These are phyloP conservation scores for Biston stratarius DNA, from an alignment of 2,888 invertebrate species.

Conservation along the genomic window DNA sequence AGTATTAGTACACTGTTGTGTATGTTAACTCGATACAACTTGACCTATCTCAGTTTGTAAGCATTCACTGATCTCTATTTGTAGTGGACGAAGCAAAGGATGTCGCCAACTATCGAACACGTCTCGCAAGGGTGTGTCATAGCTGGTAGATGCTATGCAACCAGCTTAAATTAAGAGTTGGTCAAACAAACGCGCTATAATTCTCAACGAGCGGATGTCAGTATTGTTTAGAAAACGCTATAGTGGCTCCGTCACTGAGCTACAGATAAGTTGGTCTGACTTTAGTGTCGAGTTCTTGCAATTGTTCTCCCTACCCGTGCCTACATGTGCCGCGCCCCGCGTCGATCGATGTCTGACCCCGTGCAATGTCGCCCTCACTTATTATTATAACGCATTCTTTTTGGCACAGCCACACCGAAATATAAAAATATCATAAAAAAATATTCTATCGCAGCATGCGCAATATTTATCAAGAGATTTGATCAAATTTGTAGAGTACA, in stretches of 20 bases:
- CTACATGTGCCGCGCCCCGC: slow-evolving; percentile 58
- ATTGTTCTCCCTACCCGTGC: slow-evolving; percentile 60
- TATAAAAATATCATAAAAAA: background rate
- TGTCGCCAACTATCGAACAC: slow-evolving; percentile 43
- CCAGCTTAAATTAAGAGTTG: background rate
- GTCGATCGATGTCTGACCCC: slow-evolving; percentile 80
- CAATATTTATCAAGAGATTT: background rate
- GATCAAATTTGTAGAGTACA: too few relatives aligned
- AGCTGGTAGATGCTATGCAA: slow-evolving; percentile 41
- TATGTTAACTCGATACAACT: background rate
- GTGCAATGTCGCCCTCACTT: slow-evolving; percentile 71
- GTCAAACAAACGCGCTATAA: background rate
- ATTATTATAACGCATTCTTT: slow-evolving; percentile 66
- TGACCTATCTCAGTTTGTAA: slow-evolving; percentile 41
- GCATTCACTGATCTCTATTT: slow-evolving; percentile 48
- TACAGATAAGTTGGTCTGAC: slow-evolving; percentile 1
- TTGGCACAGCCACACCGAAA: slow-evolving; percentile 27
- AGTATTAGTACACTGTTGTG: too few relatives aligned
- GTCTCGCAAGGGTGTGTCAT: slow-evolving; percentile 44
- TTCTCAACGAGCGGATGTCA: background rate
- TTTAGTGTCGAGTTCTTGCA: slow-evolving; percentile 53
- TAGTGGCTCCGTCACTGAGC: background rate
- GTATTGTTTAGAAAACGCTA: background rate
- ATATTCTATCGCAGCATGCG: slow-evolving; percentile 2
- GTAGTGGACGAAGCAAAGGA: slow-evolving; percentile 40